Evolutionary conservation across 2,888 invertebrate species (phyloP), one percentile per base, ranked within the genome.

Genomic region (Leptopilina drosophilae): DNA sequence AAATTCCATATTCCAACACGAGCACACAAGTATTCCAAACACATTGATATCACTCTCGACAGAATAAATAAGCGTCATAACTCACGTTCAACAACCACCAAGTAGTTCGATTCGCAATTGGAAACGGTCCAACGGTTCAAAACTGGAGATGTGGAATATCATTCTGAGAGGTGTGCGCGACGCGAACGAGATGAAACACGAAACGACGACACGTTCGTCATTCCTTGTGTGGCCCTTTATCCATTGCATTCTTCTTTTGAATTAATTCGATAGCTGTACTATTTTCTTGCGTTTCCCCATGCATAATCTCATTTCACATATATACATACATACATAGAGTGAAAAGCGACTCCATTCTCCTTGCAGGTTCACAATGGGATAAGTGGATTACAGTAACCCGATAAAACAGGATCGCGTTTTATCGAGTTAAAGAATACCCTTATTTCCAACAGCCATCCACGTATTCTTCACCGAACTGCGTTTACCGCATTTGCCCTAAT

Each of bases 11-110:
- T 62, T 7, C 62, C n/a, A 62, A 62, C 62, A 62, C 12, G 11
- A 11, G 7, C 9, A 9, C 9, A 46, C 2, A 46, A 7, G 7
- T 46, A 33, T 15, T 77, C 49, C 20, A 46, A 40, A 20, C 73
- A 26, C 73, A 73, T 73, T 73, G 73, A 73, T 75, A 46, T 77
- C 62, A 69, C 73, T 69, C 77, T 69, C 80, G 80, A 77, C 77
- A 86, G 87, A 87, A 86, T 87, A 89, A 88, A 89, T 87, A 88
- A 88, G 87, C 85, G 88, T 87, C 88, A 88, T 90, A 90, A 90
- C 87, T 90, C 89, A 88, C 88, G 89, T 88, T 90, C 88, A 88
- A 88, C 87, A 89, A 88, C 88, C 89, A 88, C 87, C 85, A 49
- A 87, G 87, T 87, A 87, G 84, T 88, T 87, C 89, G 89, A 88